A percentile compares a stretch with the other conserved stretches of the same genome.
Evolutionary conservation across 2,888 invertebrate genomes (phyloP).

Genomic region (Meta bourneti): DNA sequence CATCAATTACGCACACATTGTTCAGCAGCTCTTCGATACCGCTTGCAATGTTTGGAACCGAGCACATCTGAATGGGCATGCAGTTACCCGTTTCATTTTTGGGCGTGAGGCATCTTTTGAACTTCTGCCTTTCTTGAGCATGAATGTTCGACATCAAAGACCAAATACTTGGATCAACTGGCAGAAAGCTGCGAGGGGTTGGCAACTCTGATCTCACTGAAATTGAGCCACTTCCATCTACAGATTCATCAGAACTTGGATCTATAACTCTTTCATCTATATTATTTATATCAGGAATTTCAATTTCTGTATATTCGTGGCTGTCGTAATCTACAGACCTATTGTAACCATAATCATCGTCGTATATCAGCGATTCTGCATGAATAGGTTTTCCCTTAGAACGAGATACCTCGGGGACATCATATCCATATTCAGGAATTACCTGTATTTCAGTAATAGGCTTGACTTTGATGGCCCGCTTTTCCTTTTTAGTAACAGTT

Average conservation of each 20-base stretch:
- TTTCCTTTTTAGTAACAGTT: background rate
- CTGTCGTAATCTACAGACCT: no score
- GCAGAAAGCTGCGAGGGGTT: constrained; percentile 5
- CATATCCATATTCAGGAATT: background rate
- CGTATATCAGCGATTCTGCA: background rate
- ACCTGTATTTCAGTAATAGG: no score
- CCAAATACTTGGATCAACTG: constrained; percentile 12
- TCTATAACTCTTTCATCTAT: background rate
- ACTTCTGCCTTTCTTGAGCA: constrained; percentile 35
- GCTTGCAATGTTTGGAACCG: constrained; percentile 84
- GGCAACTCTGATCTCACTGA: background rate
- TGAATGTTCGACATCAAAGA: constrained; percentile 29
- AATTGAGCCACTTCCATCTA: background rate
- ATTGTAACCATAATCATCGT: background rate
- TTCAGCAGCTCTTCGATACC: constrained; percentile 85
- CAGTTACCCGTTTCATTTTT: constrained; percentile 68
- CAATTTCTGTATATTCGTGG: background rate
- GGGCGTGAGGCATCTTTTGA: constrained; percentile 63
- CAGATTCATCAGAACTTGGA: background rate
- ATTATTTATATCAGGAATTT: background rate
- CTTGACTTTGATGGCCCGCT: background rate
- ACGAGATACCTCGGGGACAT: background rate
- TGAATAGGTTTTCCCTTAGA: background rate
- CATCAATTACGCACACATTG: constrained; percentile 87
- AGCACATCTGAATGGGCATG: constrained; percentile 84